Base-by-base conservation (phyloP, 2,888 invertebrate species). In the Callinectes sapidus region DNA sequence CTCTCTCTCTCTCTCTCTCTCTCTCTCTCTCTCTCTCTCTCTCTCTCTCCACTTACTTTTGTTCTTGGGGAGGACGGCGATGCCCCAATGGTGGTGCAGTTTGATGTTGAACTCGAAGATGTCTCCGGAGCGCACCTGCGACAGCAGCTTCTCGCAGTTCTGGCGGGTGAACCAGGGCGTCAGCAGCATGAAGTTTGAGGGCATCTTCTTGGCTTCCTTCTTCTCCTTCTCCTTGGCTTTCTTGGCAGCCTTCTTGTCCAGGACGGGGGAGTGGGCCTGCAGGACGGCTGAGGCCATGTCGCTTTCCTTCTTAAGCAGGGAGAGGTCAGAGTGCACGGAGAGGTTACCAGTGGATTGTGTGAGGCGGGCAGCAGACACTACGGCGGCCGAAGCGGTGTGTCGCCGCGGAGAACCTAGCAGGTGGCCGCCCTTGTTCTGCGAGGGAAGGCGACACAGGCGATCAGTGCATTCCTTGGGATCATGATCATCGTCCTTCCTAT, bases 71-170 rank as follows among this genome's bases (percentile, higher is more conserved):
- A 94, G 87, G 90, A 94, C 66, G 55, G 94, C 94, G 91, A 94
- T 94, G 77, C 94, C 91, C 94, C 94, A 94, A 91, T 94, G 94
- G 71, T 94, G 94, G 85, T 94, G 94, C 14, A 94, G 87, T 54
- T 94, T 94, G 77, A 94, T 94, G 87, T 94, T 94, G 91, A 94
- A 94, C 81, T 94, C 94, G 32, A 94, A 86, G 89, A 94, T 92
- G 87, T 94, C 94, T 13, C 94, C 94, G 8, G 94, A 92, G 6
- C 90, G 85, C 23, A 94, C 92, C 90, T 91, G 92, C 13, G 91
- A 90, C 90, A 94, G 85, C 61, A 94, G 92, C 87, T 92, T 94
- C 85, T 94, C 94, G 54, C 91, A 91, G 90, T 92, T 92, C 48
- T 92, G 92, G 23, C 92, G 39, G n/a, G 94, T 94, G 48, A 91